Evolutionary conservation across 2,797 vertebrate genomes (phyloP).

Genomic region (Phoebastria nigripes): DNA sequence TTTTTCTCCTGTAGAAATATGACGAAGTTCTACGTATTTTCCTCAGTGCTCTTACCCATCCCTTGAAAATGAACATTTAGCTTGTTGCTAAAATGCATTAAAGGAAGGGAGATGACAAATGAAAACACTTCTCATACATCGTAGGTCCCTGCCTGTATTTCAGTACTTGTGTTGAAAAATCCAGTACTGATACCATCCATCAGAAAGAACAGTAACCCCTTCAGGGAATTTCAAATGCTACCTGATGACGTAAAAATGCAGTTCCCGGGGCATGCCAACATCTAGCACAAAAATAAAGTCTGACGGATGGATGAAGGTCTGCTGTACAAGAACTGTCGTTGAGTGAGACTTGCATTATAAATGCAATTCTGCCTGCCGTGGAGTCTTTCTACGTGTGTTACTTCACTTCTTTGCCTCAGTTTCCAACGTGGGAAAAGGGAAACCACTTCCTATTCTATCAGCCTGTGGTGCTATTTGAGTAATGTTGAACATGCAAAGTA

Average conservation of each 20-base stretch:
- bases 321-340: not conserved
- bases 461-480: not conserved
- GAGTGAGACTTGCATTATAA: not conserved
- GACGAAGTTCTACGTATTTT: not conserved
- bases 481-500: not conserved
- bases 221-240: not conserved
- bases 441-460: not conserved
- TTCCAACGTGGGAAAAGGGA: not conserved
- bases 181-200: not conserved
- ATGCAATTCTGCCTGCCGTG: not conserved
- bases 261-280: not conserved
- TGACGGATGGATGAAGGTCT: not conserved
- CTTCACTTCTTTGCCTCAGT: not conserved
- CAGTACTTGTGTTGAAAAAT: not conserved
- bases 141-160: not conserved
- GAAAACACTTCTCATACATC: not conserved
- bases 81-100: not conserved
- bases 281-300: not conserved
- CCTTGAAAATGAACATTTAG: not conserved
- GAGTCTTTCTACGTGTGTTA: not conserved
- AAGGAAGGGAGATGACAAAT: not conserved
- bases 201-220: not conserved
- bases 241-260: not conserved
- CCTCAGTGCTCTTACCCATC: not conserved
- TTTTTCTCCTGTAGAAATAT: not conserved